Base-by-base conservation (phyloP, 2,797 vertebrate species). In the Onychomys arenicola region DNA sequence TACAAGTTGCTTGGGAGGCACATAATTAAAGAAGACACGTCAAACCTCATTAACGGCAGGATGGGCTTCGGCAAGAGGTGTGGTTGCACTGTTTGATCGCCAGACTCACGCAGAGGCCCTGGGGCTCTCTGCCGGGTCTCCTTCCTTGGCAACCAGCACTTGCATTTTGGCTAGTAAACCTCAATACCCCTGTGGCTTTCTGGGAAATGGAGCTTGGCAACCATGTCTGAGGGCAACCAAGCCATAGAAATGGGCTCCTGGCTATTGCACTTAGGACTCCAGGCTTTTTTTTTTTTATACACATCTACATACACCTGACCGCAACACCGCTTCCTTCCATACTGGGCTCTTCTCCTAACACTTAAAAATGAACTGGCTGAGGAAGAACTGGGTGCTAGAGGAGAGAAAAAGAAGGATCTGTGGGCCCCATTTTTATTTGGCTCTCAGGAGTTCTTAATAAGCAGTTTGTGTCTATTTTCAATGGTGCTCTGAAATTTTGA, bases 171-270 rank as follows among this genome's bases (percentile, higher is more conserved):
- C 71, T 84, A 37, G 14, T 65, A 55, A 96, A 69, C 32, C 65
- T 43, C 4, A 81, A 12, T 21, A 37, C 12, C 13, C 43, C 14
- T 17, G 9, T 8, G 17, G 5, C 12, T 67, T 92, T 75, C 61
- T 75, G 67, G n/a, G 67, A 93, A 96, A 93, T 57, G 75, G n/a
- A 78, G 7, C 83, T 73, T 32, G n/a, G 69, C 14, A 57, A 55
- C 57, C 75, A 61, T 19, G 88, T 49, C 49, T 57, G 5, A 14
- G 65, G 57, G 21, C 13, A 65, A 83, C 13, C 13, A 12, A 14
- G 46, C 17, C 23, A 17, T 6, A 21, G 14, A 10, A 90, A 55
- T 29, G 55, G 61, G 29, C n/a, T 11, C 46, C 16, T 6, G 27
- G 10, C 11, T 61, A 8, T 55, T 61, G 71, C 2, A 19, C 37